Evolutionary conservation across 2,888 invertebrate genomes (phyloP), one percentile per base, ranked within the genome.

Genomic region (Sericinus montela): DNA sequence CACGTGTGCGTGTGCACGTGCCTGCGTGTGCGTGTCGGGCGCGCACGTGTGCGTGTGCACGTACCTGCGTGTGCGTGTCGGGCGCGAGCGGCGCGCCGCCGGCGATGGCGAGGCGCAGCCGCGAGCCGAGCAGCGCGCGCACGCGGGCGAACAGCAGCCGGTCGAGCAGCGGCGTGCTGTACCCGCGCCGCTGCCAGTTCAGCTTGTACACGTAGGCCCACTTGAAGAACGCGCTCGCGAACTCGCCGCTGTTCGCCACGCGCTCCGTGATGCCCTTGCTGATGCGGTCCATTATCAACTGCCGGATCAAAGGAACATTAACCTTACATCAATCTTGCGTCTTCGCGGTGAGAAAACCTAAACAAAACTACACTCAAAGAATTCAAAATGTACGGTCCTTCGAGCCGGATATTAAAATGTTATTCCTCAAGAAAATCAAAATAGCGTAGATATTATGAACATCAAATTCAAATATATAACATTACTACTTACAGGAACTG

Each of bases 241-340:
- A 90, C 37, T 91, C 89, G 8, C 96, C 94, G 48, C 96, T 94
- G 62, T 94, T 94, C 43, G 93, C 92, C 45, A 99, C 96, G 77
- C 97, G 97, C 70, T 98, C 98, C 72, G 96, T 96, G 54, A 99
- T 97, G 61, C 95, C 97, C 85, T 99, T 99, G 71, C 97, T 97
- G 72, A 99, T 96, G 67, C 99, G 94, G 85, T 99, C 99, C 90
- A 99, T 93, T 63, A 99, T 98, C 45, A 98, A 90, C 96, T 97
- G 86, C 1, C 11, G 7, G 3, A 1, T 7, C 6, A 23, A 1
- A 25, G 7, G 25, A 25, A 25, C 25, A 5, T 5, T 2, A 19
- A 19, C 19, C n/a, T n/a, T n/a, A n/a, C n/a, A n/a, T n/a, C n/a
- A n/a, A n/a, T n/a, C n/a, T n/a, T n/a, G n/a, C n/a, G n/a, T n/a